Base-by-base conservation (phyloP, 2,797 vertebrate genomes). In the Rousettus madagascariensis region DNA sequence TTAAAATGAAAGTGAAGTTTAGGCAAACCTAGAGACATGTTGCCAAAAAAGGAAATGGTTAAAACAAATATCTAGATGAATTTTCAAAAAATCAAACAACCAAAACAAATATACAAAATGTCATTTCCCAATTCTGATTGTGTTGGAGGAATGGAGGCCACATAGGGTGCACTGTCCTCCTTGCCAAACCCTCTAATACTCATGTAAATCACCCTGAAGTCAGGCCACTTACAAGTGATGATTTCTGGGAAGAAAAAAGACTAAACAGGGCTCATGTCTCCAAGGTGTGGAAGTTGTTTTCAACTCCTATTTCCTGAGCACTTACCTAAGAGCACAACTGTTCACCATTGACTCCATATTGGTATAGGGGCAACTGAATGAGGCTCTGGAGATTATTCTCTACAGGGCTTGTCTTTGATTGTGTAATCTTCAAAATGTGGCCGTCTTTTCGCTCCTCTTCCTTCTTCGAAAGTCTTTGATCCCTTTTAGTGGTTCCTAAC, bases 1-100 rank as follows among this genome's bases (percentile, higher is more conserved):
- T 96, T 77, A 85, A 93, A 95, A 87, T 93, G 71, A 90, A 93
- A 93, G 82, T 36, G 71, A 94, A 87, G 24, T 95, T 93, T 91
- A 93, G 65, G 84, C 41, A 95, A 91, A 28, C 41, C 53, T 65
- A 63, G 26, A 72, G 38, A 75, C 55, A 55, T 24, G 33, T 17
- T 95, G 71, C 43, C 61, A 75, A 49, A 65, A 74, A 49, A 12
- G 1, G 5, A 12, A n/a, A 24, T 36, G 26, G 12, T 49, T 69
- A 46, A 53, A 75, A 90, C 36, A 86, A 94, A 96, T 30, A 86
- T 43, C 36, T 53, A 85, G 43, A 93, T 75, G 83, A 89, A 66
- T 85, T 71, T 93, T 89, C 74, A 79, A 91, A 86, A 90, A 91
- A 19, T 51, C 63, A 93, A 95, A 84, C 61, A 92, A 90, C 49